Conservation (phyloP, 2,113 vertebrate species). For the Eptesicus fuscus region DNA sequence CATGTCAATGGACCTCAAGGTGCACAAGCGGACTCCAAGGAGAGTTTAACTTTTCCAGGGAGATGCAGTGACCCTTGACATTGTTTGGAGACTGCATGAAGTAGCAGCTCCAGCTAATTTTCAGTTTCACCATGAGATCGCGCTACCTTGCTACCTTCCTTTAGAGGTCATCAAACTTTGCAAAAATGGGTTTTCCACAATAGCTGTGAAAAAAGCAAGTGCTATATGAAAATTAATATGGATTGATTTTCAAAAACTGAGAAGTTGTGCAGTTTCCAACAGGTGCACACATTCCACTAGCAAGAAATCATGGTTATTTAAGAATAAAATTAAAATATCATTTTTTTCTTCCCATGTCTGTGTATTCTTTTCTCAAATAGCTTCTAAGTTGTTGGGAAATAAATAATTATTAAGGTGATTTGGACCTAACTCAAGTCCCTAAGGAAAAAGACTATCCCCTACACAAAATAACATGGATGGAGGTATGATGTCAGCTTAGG, state of each 20-base stretch:
- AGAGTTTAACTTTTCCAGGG: neutral
- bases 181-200: neutral
- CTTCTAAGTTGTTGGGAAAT: neutral
- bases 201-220: neutral
- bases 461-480: neutral
- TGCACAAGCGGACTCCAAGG: neutral
- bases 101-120: neutral
- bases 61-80: neutral
- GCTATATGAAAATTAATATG: neutral
- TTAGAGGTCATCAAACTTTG: neutral
- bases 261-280: neutral
- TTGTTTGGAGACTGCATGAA: neutral
- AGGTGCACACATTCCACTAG: neutral
- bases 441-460: neutral
- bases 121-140: neutral
- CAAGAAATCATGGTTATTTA: neutral
- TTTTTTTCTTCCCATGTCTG: neutral
- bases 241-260: neutral
- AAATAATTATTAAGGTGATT: neutral
- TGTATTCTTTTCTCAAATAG: neutral
- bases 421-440: neutral
- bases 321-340: neutral
- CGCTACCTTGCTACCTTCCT: neutral
- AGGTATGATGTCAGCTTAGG: neutral
- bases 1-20: neutral